Percentiles rank a stretch among this genome's conserved stretches.
phyloP scores from a whole-genome alignment of 30 jellyfish, hydroid and myxozoan genomes.

The Aurelia sp. region DNA sequence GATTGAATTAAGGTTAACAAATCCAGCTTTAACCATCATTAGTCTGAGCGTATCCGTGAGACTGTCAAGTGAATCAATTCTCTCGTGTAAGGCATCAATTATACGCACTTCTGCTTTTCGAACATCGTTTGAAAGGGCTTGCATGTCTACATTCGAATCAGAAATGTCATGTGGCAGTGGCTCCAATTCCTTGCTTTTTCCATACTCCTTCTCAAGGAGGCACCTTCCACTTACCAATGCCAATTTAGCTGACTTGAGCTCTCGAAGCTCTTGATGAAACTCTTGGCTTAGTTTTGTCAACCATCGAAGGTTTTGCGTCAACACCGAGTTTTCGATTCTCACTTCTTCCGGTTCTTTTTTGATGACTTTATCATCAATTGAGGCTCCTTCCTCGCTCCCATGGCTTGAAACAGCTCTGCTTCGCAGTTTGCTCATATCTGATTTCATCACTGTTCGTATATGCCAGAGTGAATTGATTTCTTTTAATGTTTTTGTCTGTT shows the following conservation, averaged over 20 bases:
- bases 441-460: slow-evolving; percentile 59
- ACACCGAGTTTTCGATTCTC: slow-evolving; percentile 17
- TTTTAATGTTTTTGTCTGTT: slow-evolving; percentile 63
- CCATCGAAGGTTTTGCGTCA: slow-evolving; percentile 65
- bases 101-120: slow-evolving; percentile 61
- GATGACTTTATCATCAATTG: slow-evolving; percentile 22
- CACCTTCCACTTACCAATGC: slow-evolving; percentile 43
- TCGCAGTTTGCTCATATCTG: slow-evolving; percentile 35
- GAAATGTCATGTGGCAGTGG: slow-evolving; percentile 4
- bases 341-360: slow-evolving; percentile 33
- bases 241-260: slow-evolving; percentile 49
- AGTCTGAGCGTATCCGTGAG: slow-evolving; percentile 55
- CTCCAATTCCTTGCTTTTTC: slow-evolving; percentile 5
- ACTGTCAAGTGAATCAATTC: slow-evolving; percentile 62
- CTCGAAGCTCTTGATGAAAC: slow-evolving; percentile 48
- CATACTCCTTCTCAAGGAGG: slow-evolving; percentile 43
- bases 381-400: not conserved
- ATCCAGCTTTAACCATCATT: slow-evolving; percentile 56
- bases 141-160: slow-evolving; percentile 5
- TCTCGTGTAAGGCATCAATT: slow-evolving; percentile 48
- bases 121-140: slow-evolving; percentile 11
- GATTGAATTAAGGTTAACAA: not conserved
- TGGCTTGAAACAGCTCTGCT: not conserved
- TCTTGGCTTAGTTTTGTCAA: slow-evolving; percentile 52
- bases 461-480: slow-evolving; percentile 74